A percentile compares a stretch with the other conserved stretches of the same genome.
These are phyloP conservation scores for Drosophila sucinea DNA, from an alignment of 1,140 invertebrate species.

Conservation along the genomic window DNA sequence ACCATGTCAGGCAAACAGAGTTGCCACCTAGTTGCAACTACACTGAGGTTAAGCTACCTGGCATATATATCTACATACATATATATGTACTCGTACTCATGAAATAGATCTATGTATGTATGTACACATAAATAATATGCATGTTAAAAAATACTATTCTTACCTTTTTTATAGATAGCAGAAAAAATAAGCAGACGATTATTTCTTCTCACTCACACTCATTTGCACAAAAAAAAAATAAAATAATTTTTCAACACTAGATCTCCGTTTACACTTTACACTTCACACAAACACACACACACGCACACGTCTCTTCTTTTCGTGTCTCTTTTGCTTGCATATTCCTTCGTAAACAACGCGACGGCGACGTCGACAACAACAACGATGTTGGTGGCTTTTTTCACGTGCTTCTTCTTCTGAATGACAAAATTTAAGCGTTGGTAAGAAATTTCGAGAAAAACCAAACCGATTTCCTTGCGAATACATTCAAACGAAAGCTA, in stretches of 20 bases:
- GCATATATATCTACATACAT: no score
- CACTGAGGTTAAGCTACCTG: no score
- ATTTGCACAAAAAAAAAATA: background rate
- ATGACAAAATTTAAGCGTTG: background rate
- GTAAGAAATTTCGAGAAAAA: background rate
- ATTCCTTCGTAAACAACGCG: background rate
- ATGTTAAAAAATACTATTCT: no score
- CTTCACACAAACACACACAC: background rate
- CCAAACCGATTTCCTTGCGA: background rate
- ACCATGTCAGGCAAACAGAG: no score
- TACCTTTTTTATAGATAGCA: no score
- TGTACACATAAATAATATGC: no score
- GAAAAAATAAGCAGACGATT: no score
- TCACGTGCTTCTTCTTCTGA: background rate
- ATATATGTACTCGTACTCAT: no score
- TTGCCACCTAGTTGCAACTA: no score
- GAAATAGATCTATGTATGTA: no score
- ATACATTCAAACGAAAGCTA: background rate
- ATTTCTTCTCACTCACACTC: no score
- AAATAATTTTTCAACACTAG: background rate
- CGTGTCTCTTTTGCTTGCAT: background rate
- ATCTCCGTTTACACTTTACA: background rate
- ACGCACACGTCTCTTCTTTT: background rate
- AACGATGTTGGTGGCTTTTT: background rate
- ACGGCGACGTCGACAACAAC: background rate